Percentiles rank a stretch among this genome's conserved stretches.
Conservation (phyloP, 2,113 vertebrate species). For the Podocnemis expansa region DNA sequence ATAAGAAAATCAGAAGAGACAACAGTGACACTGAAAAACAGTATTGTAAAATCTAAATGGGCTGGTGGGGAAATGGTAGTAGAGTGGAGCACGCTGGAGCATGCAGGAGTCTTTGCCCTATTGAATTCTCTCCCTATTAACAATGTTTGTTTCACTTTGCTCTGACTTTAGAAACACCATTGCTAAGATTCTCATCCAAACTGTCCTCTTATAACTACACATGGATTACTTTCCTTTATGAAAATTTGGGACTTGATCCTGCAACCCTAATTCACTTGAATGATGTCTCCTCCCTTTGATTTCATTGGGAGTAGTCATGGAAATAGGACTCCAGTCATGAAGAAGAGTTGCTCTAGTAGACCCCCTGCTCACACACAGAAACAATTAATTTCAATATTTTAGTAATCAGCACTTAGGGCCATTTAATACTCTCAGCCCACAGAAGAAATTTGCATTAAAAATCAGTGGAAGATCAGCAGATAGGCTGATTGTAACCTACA, state of each 20-base stretch:
- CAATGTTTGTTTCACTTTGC: neutral
- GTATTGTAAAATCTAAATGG: neutral
- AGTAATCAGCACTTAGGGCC: fast-evolving
- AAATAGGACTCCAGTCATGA: neutral
- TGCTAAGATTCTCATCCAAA: neutral
- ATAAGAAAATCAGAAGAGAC: neutral
- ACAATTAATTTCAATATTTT: neutral
- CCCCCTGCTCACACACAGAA: fast-evolving
- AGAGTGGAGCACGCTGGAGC: fast-evolving
- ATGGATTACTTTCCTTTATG: neutral
- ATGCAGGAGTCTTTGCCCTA: neutral
- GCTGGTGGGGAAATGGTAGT: neutral
- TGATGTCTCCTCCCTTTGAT: neutral
- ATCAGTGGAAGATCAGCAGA: neutral
- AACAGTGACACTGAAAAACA: neutral
- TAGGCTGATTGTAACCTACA: neutral
- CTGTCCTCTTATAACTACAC: neutral
- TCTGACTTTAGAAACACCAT: neutral
- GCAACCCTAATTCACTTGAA: neutral
- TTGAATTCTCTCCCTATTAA: neutral
- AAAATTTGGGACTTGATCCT: neutral
- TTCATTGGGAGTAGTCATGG: neutral
- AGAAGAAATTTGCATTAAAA: neutral
- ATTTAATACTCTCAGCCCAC: neutral
- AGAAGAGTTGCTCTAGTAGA: neutral